Evolutionary conservation across 2,888 invertebrate genomes (phyloP), one percentile per base, ranked within the genome.

Genomic region (Chelonus formosanus): DNA sequence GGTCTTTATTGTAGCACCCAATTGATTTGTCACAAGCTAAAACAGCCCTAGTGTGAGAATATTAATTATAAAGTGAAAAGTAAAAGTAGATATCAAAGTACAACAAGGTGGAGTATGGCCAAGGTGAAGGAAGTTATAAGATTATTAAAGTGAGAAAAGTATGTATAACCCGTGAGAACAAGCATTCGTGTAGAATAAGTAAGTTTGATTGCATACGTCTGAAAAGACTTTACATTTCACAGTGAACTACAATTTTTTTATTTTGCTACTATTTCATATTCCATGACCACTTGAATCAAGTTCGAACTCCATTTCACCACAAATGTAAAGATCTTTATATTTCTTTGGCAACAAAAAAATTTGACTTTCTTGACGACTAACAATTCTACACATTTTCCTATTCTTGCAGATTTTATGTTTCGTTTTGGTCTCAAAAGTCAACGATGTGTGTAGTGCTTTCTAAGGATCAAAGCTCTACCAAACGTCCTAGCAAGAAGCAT

Each of bases 391-490:
- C 8, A 20, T 57, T 52, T 52, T 52, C 48, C 52, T 8, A 31
- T 52, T 31, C 52, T 52, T 52, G 32, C 32, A 8, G 5, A 6
- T 34, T 36, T 57, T 44, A 57, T 44, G 43, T 57, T 32, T 44
- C 44, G 31, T 57, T 57, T 32, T 43, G 44, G 10, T 44, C 8
- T 31, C 4, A 3, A 32, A 52, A 52, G 31, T 52, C 52, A 52
- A 52, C 52, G 52, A 31, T 8, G 52, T 52, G 52, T 52, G 52
- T 52, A 32, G 52, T 7, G 32, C 52, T 8, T 31, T 31, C 31
- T 6, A 8, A 32, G 52, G 52, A 52, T 52, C 52, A 52, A 52
- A 52, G 52, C 52, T 52, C 32, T 52, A 32, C 52, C 34, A 48
- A 48, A 48, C 48, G 48, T 20, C n/a, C 32, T 31, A 52, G 52